A percentile compares a stretch with the other conserved stretches of the same genome.
phyloP scores from a whole-genome alignment of 2,113 vertebrate species.

The Sorex fumeus region DNA sequence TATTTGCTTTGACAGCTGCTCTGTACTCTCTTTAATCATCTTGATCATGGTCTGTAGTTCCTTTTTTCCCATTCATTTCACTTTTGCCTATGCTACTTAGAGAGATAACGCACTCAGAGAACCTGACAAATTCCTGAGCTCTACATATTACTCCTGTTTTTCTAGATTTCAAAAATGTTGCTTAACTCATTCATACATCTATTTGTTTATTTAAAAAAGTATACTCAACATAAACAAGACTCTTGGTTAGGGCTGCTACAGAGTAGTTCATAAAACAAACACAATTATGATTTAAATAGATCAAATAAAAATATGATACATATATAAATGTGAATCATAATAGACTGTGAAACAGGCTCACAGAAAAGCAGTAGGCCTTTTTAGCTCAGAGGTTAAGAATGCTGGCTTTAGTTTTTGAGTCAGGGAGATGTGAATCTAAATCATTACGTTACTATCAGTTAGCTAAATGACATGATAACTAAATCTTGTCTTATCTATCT shows the following conservation, averaged over 20 bases:
- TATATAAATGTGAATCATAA: neutral
- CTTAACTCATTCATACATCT: neutral
- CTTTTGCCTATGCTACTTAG: slow-evolving; percentile 80
- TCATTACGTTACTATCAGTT: neutral
- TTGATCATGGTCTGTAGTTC: slow-evolving; percentile 85
- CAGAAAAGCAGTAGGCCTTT: too few relatives aligned
- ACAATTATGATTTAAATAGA: neutral
- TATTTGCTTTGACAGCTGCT: slow-evolving; percentile 91
- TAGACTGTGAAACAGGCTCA: neutral
- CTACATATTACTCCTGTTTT: slow-evolving; percentile 38
- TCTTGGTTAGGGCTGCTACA: neutral
- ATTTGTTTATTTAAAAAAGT: slow-evolving; percentile 4
- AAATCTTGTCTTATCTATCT: neutral
- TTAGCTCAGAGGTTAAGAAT: neutral
- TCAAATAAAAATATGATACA: neutral
- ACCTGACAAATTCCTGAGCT: slow-evolving; percentile 74
- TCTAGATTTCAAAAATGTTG: slow-evolving; percentile 51
- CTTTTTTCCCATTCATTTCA: slow-evolving; percentile 85
- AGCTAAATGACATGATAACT: neutral
- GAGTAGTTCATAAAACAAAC: neutral
- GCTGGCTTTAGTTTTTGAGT: neutral
- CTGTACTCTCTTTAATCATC: slow-evolving; percentile 90
- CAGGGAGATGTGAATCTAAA: neutral
- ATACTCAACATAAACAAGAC: neutral
- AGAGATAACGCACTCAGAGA: slow-evolving; percentile 71